Percentiles rank a stretch among this genome's conserved stretches.
These are phyloP conservation scores for Calephelis virginiensis DNA, from an alignment of 1,140 invertebrate genomes.

Conservation along the genomic window DNA sequence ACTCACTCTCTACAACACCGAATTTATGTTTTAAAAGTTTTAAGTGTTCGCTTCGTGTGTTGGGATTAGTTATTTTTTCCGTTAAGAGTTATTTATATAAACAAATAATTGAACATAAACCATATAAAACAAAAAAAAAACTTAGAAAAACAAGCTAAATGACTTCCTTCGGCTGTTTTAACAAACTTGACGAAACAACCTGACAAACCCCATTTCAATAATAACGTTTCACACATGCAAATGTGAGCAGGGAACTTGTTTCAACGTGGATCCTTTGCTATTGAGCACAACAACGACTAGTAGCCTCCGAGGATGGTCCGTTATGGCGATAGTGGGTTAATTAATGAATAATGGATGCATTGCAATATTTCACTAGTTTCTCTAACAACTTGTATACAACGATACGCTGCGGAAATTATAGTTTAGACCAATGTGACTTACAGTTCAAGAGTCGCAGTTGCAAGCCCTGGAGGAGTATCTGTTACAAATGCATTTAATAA, in stretches of 20 bases:
- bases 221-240: slow-evolving; percentile 1
- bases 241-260: slow-evolving; percentile 25
- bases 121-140: too few species aligned
- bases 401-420: slow-evolving; percentile 40
- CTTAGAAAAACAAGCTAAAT: too few species aligned
- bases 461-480: not conserved
- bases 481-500: slow-evolving; percentile 26
- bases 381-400: slow-evolving; percentile 31
- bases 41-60: too few species aligned
- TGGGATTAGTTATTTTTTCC: too few species aligned
- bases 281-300: slow-evolving; percentile 28
- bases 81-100: too few species aligned
- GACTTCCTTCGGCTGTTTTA: too few species aligned
- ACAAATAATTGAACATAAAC: too few species aligned
- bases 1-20: too few species aligned
- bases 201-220: not conserved
- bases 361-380: slow-evolving; percentile 64
- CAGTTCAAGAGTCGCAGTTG: slow-evolving; percentile 1
- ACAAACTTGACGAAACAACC: too few species aligned
- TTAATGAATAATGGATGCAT: slow-evolving; percentile 66
- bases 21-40: too few species aligned
- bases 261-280: slow-evolving; percentile 34
- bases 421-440: slow-evolving; percentile 26
- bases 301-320: slow-evolving; percentile 51
- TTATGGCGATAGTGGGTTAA: slow-evolving; percentile 65